phyloP scores from a whole-genome alignment of 2,113 vertebrate genomes.

The Datnioides undecimradiatus region DNA sequence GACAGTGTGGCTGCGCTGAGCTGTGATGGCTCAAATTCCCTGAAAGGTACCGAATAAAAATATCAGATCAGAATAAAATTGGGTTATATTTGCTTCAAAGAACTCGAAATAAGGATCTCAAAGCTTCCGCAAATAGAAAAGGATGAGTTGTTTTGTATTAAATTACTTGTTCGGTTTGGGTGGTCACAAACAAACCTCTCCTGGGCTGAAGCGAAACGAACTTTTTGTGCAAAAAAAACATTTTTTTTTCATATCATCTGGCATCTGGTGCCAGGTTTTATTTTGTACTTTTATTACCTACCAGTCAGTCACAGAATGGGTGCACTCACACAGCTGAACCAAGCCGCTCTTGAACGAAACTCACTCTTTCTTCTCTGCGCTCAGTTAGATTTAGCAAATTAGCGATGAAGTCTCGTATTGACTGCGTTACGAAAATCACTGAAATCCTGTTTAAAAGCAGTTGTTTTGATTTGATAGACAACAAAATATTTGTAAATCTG shows the following conservation, averaged over 20 bases:
- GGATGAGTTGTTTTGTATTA: neutral
- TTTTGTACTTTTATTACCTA: neutral
- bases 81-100: neutral
- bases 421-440: no score
- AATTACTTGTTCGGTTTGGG: neutral
- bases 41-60: neutral
- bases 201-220: neutral
- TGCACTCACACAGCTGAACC: neutral
- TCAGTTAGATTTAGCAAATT: no score
- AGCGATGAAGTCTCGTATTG: no score
- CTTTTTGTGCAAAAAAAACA: neutral
- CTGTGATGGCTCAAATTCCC: constrained; percentile 1
- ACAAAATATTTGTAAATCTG: neutral
- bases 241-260: neutral
- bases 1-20: neutral
- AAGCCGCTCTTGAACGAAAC: neutral
- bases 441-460: no score
- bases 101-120: neutral
- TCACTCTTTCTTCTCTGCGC: neutral
- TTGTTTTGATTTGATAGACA: neutral
- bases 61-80: neutral
- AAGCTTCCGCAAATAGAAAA: neutral
- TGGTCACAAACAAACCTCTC: neutral
- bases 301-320: neutral
- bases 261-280: neutral